phyloP scores from a whole-genome alignment of 2,797 vertebrate genomes.

The Tiaroga cobitis region DNA sequence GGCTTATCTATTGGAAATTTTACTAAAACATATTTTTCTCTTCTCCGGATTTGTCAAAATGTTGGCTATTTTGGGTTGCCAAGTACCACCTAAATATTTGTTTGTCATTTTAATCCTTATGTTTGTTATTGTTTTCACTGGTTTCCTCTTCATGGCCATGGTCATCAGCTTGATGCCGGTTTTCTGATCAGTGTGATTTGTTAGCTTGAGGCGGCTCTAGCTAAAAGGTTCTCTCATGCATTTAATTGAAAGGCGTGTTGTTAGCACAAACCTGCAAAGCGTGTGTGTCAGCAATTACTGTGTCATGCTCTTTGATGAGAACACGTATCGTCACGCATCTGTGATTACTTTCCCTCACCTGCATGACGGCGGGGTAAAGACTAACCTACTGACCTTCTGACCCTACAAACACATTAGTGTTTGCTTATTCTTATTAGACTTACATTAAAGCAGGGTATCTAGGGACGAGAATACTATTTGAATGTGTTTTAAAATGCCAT shows the following conservation, averaged over 20 bases:
- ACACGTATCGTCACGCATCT: constrained; percentile 19
- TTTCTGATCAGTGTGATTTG: constrained; percentile 66
- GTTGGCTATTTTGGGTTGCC: not conserved
- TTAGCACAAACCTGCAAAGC: constrained; percentile 54
- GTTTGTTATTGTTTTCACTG: not conserved
- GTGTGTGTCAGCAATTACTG: constrained; percentile 15
- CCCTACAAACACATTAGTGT: constrained; percentile 18
- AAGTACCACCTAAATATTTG: not conserved
- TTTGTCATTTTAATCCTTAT: not conserved
- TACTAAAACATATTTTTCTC: not conserved
- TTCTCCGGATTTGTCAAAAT: not conserved
- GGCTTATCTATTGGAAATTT: not conserved
- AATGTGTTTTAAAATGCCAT: not conserved
- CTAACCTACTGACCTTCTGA: constrained; percentile 15
- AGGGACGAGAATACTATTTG: not conserved
- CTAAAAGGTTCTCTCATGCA: constrained; percentile 53
- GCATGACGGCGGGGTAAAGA: not conserved
- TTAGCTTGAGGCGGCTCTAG: constrained; percentile 57
- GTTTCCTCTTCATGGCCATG: constrained; percentile 56
- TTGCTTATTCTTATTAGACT: constrained; percentile 8
- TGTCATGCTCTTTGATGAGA: constrained; percentile 55
- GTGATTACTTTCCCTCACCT: not conserved
- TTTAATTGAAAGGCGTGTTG: constrained; percentile 55
- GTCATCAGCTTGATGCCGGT: constrained; percentile 66
- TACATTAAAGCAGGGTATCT: not conserved